Percentiles rank a stretch among this genome's conserved stretches.
Evolutionary conservation across 2,888 invertebrate species (phyloP).

Genomic region (Elegia similella): DNA sequence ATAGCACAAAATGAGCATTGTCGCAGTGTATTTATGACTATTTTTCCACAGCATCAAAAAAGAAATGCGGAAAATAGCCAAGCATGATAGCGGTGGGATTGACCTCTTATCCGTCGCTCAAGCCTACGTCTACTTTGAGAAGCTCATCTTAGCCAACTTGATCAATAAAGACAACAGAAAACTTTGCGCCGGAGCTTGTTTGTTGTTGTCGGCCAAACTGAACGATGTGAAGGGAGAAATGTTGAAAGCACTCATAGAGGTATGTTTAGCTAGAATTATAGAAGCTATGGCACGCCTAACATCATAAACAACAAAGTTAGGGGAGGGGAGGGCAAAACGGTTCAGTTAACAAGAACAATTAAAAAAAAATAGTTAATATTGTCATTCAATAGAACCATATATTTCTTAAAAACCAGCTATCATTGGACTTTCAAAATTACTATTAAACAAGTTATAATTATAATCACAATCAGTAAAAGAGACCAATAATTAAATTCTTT

Average conservation of each 20-base stretch:
- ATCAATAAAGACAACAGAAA: conserved; percentile 98
- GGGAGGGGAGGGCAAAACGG: too few species aligned
- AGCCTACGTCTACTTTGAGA: conserved; percentile 99
- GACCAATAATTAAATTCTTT: too few species aligned
- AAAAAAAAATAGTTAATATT: too few species aligned
- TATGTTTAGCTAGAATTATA: conserved; percentile 47
- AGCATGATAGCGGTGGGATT: conserved; percentile 88
- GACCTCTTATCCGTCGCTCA: conserved; percentile 97
- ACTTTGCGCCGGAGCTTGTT: conserved; percentile 96
- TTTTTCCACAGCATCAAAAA: conserved; percentile 89
- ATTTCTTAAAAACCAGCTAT: too few species aligned
- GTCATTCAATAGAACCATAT: too few species aligned
- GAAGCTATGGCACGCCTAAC: too few species aligned
- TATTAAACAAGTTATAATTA: too few species aligned
- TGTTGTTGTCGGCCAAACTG: conserved; percentile 96
- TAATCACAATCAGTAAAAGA: too few species aligned
- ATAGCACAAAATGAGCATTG: too few species aligned
- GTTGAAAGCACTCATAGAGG: conserved; percentile 93
- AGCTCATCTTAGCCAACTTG: conserved; percentile 93
- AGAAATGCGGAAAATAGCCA: conserved; percentile 96
- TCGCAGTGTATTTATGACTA: neutral
- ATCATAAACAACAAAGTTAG: too few species aligned
- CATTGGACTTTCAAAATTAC: too few species aligned
- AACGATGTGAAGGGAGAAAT: conserved; percentile 97
- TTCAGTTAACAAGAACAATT: too few species aligned